Evolutionary conservation across 2,888 invertebrate genomes (phyloP).

Genomic region (Thyatira batis): DNA sequence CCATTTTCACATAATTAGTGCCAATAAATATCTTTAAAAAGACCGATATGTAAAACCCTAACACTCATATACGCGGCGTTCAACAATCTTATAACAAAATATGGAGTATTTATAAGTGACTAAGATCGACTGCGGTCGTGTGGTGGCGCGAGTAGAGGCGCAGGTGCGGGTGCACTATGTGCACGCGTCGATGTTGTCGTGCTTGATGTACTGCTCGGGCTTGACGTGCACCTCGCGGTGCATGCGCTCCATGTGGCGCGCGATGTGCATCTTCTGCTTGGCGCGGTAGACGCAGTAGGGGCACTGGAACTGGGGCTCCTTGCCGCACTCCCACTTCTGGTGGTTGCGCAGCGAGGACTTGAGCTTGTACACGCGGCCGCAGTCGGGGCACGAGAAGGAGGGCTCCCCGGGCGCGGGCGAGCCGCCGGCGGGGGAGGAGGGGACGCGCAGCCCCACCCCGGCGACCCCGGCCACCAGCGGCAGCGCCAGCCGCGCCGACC

Average conservation of each 20-base stretch:
- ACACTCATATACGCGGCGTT: constrained; percentile 18
- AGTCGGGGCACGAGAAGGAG: constrained; percentile 89
- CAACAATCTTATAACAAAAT: constrained; percentile 26
- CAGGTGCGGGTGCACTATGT: constrained; percentile 48
- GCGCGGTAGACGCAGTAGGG: constrained; percentile 92
- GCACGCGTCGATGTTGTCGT: constrained; percentile 79
- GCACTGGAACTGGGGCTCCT: constrained; percentile 92
- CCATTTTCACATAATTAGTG: constrained; percentile 14
- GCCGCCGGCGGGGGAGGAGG: constrained; percentile 16
- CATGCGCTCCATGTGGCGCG: constrained; percentile 91
- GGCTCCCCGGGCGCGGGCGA: constrained; percentile 67
- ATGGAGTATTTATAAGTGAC: constrained; percentile 49
- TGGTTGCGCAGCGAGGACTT: constrained; percentile 92
- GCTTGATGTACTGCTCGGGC: constrained; percentile 75
- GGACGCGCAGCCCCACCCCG: constrained; percentile 50
- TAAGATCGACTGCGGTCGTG: constrained; percentile 22
- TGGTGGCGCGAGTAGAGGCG: neutral
- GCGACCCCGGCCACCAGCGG: constrained; percentile 81
- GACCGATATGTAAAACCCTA: constrained; percentile 43
- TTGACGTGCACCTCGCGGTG: constrained; percentile 85
- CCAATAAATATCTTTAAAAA: constrained; percentile 32
- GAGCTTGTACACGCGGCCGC: constrained; percentile 92
- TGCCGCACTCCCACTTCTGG: constrained; percentile 93
- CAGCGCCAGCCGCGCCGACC: constrained; percentile 89
- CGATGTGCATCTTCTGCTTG: constrained; percentile 93